phyloP scores from a whole-genome alignment of 2,797 vertebrate genomes.

The Coregonus ussuriensis region DNA sequence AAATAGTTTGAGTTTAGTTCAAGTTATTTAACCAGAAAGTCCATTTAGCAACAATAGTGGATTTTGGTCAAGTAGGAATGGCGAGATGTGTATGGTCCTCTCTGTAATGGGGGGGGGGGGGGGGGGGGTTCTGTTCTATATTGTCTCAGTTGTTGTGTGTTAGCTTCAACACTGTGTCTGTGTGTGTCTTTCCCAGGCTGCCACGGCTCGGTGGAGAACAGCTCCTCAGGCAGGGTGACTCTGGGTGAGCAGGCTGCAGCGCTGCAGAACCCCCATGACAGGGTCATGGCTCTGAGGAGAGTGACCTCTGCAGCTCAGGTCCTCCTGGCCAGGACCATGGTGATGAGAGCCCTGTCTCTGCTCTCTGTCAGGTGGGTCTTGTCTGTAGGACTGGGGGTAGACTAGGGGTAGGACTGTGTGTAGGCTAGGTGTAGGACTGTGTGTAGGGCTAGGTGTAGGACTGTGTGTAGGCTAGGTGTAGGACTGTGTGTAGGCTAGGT shows the following conservation, averaged over 20 bases:
- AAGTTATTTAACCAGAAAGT: too few relatives aligned
- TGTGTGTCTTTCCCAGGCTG: constrained; percentile 76
- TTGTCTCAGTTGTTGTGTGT: background rate
- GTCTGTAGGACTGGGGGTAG: too few relatives aligned
- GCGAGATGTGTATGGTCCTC: too few relatives aligned
- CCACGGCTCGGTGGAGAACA: constrained; percentile 93
- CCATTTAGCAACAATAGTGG: too few relatives aligned
- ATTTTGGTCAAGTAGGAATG: too few relatives aligned
- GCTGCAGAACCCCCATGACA: constrained; percentile 89
- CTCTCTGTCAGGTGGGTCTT: constrained; percentile 81
- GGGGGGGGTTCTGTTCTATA: background rate
- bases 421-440: too few relatives aligned
- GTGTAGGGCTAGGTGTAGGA: too few relatives aligned
- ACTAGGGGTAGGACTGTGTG: too few relatives aligned
- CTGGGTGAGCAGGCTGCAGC: constrained; percentile 94
- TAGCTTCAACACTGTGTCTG: background rate
- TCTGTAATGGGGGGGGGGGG: too few relatives aligned
- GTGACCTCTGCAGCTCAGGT: constrained; percentile 96
- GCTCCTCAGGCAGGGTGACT: constrained; percentile 89
- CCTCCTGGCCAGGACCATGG: constrained; percentile 96
- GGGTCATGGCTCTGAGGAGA: constrained; percentile 90
- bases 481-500: too few relatives aligned
- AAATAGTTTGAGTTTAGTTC: too few relatives aligned
- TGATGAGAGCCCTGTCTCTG: constrained; percentile 95
- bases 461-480: too few relatives aligned